Evolutionary conservation across 2,797 vertebrate species (phyloP), one percentile per base, ranked within the genome.

Genomic region (Triplophysa yarkandensis): DNA sequence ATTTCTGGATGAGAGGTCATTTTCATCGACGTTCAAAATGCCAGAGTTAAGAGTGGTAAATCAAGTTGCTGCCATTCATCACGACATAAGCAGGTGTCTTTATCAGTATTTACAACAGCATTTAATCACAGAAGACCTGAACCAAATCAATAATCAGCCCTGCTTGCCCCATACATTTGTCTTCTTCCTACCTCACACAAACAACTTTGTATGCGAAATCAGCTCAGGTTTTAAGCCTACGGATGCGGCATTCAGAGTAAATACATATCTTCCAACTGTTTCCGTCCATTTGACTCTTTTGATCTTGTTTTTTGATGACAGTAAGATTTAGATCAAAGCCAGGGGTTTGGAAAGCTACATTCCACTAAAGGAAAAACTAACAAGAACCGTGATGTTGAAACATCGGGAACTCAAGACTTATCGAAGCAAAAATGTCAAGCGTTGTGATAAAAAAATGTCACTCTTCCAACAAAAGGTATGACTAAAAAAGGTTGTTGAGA

Each of bases 281-380:
- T 70, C 52, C 63, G 68, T 83, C 65, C 61, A 63, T 83, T 77
- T 77, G 76, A 77, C 77, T 74, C 78, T 71, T 84, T 84, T 84
- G 77, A 84, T 83, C 73, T 82, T 80, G 46, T 58, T 74, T 81
- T 62, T 75, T 80, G 54, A 83, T 79, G 71, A 77, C 70, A 65
- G 70, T 78, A 79, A 79, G 76, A 80, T 81, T 79, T 71, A 76
- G 80, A 84, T 84, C 81, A 85, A 83, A 83, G 82, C 79, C 74
- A 44, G 74, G 76, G 73, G 76, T 82, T 79, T 79, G 58, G 68
- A 77, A 80, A 70, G 80, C 54, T 71, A 68, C 71, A 78, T 76
- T 71, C 68, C 78, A 80, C 55, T 72, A 65, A 74, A 69, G 66
- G 67, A 65, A 65, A 77, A 71, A 71, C 60, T 57, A 77, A 77